Percentiles rank a stretch among this genome's conserved stretches.
phyloP scores from a whole-genome alignment of 1,140 invertebrate species.

The Daktulosphaira vitifoliae region DNA sequence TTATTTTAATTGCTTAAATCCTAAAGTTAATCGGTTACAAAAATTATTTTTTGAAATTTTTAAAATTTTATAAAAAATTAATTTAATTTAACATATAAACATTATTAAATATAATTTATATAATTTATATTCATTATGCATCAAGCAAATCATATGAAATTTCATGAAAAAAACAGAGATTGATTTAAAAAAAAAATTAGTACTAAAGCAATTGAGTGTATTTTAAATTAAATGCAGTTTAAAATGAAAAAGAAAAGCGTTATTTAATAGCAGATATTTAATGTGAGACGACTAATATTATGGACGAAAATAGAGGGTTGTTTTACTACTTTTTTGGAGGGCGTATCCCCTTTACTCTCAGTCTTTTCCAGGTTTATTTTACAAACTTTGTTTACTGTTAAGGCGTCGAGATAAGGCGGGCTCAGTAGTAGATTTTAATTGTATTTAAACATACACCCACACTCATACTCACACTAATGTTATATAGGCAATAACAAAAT shows the following conservation, averaged over 20 bases:
- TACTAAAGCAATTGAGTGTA: no score
- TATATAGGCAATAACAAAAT: constrained; percentile 20
- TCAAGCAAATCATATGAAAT: no score
- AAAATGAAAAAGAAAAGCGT: not conserved
- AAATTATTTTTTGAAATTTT: no score
- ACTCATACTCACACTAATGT: not conserved
- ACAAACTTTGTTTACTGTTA: constrained; percentile 25
- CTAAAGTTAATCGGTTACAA: no score
- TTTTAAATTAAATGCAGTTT: no score
- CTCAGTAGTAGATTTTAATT: constrained; percentile 21
- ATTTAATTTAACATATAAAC: no score
- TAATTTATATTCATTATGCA: no score
- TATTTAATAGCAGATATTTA: not conserved
- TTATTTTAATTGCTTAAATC: no score
- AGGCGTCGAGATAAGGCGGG: constrained; percentile 31
- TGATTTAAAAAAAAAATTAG: no score
- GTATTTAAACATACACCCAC: constrained; percentile 14
- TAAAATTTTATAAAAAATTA: no score
- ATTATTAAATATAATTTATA: no score
- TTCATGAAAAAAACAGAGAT: no score
- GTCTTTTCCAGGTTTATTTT: not conserved
- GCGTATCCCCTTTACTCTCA: not conserved
- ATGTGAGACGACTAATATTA: not conserved
- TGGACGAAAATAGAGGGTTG: not conserved
- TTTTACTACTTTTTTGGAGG: not conserved